Evolutionary conservation across 2,113 vertebrate genomes (phyloP).

Genomic region (Micronisus gabar): DNA sequence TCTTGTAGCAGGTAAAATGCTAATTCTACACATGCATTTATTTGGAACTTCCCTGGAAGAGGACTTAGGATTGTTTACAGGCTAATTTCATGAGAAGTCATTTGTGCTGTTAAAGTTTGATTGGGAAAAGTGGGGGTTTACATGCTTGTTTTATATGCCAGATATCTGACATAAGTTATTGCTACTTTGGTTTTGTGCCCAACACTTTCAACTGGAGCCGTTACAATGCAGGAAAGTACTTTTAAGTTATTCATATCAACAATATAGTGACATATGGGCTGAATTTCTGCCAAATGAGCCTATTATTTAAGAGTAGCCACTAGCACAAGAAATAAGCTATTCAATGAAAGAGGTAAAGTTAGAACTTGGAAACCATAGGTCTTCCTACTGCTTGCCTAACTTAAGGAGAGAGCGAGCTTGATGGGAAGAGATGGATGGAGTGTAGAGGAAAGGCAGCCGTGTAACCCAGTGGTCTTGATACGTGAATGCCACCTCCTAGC

Average conservation of each 20-base stretch:
- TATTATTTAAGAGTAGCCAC: background rate
- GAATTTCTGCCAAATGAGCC: background rate
- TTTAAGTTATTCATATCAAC: background rate
- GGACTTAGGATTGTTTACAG: background rate
- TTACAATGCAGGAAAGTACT: background rate
- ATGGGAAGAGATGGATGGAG: background rate
- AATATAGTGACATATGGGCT: background rate
- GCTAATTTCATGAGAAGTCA: background rate
- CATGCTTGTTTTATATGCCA: background rate
- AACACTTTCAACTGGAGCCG: background rate
- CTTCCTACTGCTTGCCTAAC: background rate
- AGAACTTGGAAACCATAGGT: background rate
- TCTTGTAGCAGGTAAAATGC: background rate
- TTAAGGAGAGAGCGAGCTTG: background rate
- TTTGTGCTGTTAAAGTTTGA: background rate
- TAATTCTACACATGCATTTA: background rate
- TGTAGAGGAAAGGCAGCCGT: accelerated
- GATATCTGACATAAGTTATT: background rate
- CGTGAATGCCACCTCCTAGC: background rate
- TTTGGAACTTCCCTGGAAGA: background rate
- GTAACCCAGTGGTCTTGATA: background rate
- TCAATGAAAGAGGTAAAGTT: background rate
- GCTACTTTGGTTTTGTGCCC: background rate
- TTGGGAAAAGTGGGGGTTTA: background rate
- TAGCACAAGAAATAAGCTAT: background rate